Conservation (phyloP, 2,797 vertebrate species). For the Protonibea diacanthus region DNA sequence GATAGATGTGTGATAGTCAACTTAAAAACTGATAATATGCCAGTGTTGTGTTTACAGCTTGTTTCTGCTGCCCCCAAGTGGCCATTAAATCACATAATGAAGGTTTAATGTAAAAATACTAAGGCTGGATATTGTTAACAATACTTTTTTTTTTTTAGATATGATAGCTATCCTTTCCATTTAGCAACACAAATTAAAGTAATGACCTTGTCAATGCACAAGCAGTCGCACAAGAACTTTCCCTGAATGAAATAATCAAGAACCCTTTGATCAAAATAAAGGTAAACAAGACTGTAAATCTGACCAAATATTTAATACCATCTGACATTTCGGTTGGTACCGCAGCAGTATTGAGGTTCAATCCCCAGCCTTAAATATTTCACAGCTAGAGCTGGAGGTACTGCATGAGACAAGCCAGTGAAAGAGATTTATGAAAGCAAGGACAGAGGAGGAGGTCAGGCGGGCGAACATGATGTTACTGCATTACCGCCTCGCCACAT, state of each 20-base stretch:
- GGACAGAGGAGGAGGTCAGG: slow-evolving; percentile 69
- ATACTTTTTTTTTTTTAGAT: not conserved
- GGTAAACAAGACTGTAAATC: slow-evolving; percentile 31
- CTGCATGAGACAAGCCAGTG: slow-evolving; percentile 52
- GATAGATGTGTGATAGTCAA: not conserved
- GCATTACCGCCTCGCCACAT: slow-evolving; percentile 61
- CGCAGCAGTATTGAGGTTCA: slow-evolving; percentile 24
- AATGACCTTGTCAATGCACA: not conserved
- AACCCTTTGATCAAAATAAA: not conserved
- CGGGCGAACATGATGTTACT: slow-evolving; percentile 63
- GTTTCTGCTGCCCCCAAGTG: not conserved
- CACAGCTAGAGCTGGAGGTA: slow-evolving; percentile 37
- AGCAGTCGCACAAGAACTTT: not conserved
- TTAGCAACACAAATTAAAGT: not conserved
- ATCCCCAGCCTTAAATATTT: slow-evolving; percentile 11
- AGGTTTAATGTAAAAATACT: not conserved
- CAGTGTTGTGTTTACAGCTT: not conserved
- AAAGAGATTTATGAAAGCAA: slow-evolving; percentile 73
- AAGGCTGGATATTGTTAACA: not conserved
- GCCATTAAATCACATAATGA: not conserved
- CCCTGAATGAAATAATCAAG: not conserved
- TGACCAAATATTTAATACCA: slow-evolving; percentile 7
- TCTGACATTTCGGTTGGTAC: slow-evolving; percentile 23
- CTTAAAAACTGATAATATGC: not conserved
- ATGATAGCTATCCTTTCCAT: not conserved